phyloP scores from a whole-genome alignment of 2,797 vertebrate species.

The Merluccius polli region DNA sequence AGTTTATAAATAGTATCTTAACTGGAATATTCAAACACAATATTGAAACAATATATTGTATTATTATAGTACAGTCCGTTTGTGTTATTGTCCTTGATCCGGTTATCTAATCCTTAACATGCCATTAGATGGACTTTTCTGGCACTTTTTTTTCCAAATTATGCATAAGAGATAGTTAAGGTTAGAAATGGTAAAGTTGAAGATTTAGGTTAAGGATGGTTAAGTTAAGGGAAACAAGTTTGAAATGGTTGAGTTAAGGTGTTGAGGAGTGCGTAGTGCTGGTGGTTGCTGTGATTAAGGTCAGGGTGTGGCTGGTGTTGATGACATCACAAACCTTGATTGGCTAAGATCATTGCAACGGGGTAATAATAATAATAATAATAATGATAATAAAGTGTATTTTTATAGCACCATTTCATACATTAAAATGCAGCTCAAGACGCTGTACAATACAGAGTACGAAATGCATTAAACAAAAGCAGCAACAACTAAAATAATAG shows the following conservation, averaged over 20 bases:
- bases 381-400: too few species aligned
- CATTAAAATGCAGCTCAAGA: too few species aligned
- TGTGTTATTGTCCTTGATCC: not conserved
- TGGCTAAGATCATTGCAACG: too few species aligned
- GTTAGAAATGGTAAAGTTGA: not conserved
- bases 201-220: too few species aligned
- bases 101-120: not conserved
- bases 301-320: not conserved
- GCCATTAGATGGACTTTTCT: not conserved
- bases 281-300: not conserved
- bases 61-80: not conserved
- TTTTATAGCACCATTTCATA: too few species aligned
- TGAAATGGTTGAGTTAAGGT: too few species aligned
- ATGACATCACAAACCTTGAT: too few species aligned
- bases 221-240: too few species aligned
- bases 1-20: not conserved
- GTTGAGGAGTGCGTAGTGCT: not conserved
- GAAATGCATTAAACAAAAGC: too few species aligned
- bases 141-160: not conserved
- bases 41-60: conserved; percentile 1
- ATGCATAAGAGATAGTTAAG: not conserved
- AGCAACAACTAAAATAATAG: too few species aligned
- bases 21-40: not conserved
- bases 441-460: too few species aligned
- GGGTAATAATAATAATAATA: too few species aligned